phyloP scores from a whole-genome alignment of 2,797 vertebrate genomes.

The Zenarchopterus dispar region DNA sequence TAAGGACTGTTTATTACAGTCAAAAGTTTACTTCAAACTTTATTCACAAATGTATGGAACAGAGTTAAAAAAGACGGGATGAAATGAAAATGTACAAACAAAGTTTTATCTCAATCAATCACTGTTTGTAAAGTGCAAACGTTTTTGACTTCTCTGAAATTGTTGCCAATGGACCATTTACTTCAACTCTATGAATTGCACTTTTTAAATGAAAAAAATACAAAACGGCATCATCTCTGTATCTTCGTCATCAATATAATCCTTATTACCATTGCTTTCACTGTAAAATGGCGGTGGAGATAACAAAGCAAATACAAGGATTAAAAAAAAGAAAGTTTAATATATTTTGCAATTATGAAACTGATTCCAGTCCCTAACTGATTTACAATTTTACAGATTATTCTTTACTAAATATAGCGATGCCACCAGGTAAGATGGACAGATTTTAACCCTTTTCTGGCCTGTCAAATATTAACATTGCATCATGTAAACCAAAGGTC shows the following conservation, averaged over 20 bases:
- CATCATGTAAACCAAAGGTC: too few relatives aligned
- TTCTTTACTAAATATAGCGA: constrained; percentile 76
- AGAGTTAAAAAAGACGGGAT: too few relatives aligned
- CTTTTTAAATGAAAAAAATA: too few relatives aligned
- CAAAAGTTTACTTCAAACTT: too few relatives aligned
- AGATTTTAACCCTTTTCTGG: constrained; percentile 37
- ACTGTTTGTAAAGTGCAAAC: too few relatives aligned
- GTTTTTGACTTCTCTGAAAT: background rate
- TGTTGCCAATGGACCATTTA: constrained; percentile 14
- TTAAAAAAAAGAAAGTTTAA: background rate
- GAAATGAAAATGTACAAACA: background rate
- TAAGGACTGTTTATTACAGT: too few relatives aligned
- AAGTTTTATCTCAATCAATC: background rate
- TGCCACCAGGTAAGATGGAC: constrained; percentile 73
- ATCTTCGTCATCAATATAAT: constrained; percentile 1
- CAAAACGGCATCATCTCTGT: background rate
- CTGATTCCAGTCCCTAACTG: constrained; percentile 35
- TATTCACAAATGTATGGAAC: too few relatives aligned
- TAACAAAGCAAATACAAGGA: constrained; percentile 28
- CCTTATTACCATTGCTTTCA: constrained; percentile 36
- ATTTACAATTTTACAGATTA: constrained; percentile 75
- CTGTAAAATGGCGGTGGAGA: constrained; percentile 76
- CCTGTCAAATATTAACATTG: constrained; percentile 41
- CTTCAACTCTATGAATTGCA: background rate
- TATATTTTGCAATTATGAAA: background rate